Base-by-base conservation (phyloP, 2,888 invertebrate genomes). In the Laspeyria flexula region DNA sequence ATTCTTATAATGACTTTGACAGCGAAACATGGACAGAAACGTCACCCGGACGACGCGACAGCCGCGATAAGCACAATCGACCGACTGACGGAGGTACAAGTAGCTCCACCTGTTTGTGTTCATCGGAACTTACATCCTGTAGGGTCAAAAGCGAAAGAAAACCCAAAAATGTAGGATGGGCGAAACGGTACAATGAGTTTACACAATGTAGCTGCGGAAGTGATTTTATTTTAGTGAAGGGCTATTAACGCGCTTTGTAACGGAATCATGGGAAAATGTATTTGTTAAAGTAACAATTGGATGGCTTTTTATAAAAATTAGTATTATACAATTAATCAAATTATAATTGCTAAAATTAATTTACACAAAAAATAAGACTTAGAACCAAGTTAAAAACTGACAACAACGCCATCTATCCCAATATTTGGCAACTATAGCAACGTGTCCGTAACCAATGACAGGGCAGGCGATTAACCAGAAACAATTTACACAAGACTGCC, bases 101-200 rank as follows among this genome's bases (percentile, higher is more conserved):
- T 85, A 84, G 85, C 91, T 84, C 92, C 92, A 92, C 90, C 92
- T 92, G 87, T 88, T 73, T 65, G 63, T 58, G 57, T 58, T 49
- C 53, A 65, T 62, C 58, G 70, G 66, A 80, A 88, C 77, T 81
- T 77, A 84, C 79, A 79, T 81, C 80, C 85, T 81, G 81, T 80
- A 75, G 86, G 85, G 86, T 78, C 73, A 75, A 53, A 79, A 71
- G 71, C 70, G 76, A 83, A 77, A 79, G 77, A 85, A 82, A 81
- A 67, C 73, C 79, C 77, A 81, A 90, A 70, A 88, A 83, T 75
- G 60, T 79, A 71, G 82, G 80, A 80, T 86, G 83, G 90, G 86
- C 70, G 86, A 72, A 77, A 87, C 83, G 90, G 85, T 87, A 85
- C 77, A 89, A 79, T 81, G 81, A 79, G 43, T 75, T 56, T 60